phyloP scores from a whole-genome alignment of 2,113 vertebrate species.

The Channa maculata region DNA sequence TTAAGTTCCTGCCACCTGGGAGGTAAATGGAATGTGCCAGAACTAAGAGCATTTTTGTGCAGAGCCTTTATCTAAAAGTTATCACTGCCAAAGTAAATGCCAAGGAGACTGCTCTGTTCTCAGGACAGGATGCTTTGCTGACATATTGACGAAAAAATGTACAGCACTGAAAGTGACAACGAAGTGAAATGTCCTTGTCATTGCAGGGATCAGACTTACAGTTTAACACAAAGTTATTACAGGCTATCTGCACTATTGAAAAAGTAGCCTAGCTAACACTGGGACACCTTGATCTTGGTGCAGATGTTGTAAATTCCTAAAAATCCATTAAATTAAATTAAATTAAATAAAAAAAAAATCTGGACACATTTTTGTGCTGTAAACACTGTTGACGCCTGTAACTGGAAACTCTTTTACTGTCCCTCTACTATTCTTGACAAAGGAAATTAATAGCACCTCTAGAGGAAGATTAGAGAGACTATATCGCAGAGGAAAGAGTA shows the following conservation, averaged over 20 bases:
- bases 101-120: neutral
- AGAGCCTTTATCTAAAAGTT: neutral
- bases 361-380: no score
- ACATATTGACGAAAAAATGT: slow-evolving; percentile 9
- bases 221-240: neutral
- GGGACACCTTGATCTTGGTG: neutral
- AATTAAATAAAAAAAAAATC: no score
- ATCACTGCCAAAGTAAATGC: slow-evolving; percentile 22
- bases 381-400: neutral
- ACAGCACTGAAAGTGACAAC: neutral
- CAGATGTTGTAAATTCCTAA: neutral
- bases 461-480: neutral
- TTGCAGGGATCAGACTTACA: neutral
- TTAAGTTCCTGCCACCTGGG: neutral
- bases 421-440: neutral
- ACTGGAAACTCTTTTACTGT: neutral
- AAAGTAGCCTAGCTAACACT: neutral
- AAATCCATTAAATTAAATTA: no score
- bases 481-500: neutral
- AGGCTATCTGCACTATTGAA: neutral
- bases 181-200: slow-evolving; percentile 13
- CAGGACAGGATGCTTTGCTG: slow-evolving; percentile 8
- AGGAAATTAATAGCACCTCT: neutral
- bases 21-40: neutral
- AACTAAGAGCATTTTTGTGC: neutral